These are phyloP conservation scores for Oostethus manadensis DNA, from an alignment of 2,113 vertebrate species.

Conservation along the genomic window DNA sequence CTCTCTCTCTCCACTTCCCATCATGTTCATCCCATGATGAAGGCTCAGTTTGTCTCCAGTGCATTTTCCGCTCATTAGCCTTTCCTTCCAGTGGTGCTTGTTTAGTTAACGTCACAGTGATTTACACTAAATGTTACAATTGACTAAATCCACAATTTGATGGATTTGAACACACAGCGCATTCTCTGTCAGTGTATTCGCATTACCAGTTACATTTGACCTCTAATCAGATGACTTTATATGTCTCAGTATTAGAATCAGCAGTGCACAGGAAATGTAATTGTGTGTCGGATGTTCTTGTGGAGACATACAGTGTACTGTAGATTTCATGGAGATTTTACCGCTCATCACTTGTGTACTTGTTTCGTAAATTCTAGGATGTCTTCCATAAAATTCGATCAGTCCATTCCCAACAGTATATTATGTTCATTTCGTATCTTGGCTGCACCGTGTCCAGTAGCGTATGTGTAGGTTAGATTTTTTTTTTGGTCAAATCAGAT, in stretches of 20 bases:
- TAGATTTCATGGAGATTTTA: neutral
- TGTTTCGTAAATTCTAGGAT: no score
- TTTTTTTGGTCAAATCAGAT: no score
- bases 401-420: no score
- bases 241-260: neutral
- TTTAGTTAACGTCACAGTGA: conserved; percentile 57
- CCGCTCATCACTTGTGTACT: neutral
- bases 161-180: neutral
- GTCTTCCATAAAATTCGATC: no score
- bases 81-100: conserved; percentile 27
- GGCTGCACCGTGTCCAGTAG: no score
- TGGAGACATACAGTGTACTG: neutral
- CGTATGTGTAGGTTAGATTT: no score
- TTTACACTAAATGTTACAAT: conserved; percentile 41
- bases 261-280: neutral
- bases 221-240: neutral
- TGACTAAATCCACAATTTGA: neutral
- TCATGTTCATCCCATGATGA: conserved; percentile 35
- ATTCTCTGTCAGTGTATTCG: neutral
- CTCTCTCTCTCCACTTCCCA: conserved; percentile 21
- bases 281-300: neutral
- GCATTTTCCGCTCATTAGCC: conserved; percentile 50
- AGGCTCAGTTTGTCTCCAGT: conserved; percentile 38
- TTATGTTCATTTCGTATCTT: no score
- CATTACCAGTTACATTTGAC: neutral